A percentile compares a stretch with the other conserved stretches of the same genome.
phyloP scores from a whole-genome alignment of 1,140 invertebrate genomes.

The Euglossa dilemma region DNA sequence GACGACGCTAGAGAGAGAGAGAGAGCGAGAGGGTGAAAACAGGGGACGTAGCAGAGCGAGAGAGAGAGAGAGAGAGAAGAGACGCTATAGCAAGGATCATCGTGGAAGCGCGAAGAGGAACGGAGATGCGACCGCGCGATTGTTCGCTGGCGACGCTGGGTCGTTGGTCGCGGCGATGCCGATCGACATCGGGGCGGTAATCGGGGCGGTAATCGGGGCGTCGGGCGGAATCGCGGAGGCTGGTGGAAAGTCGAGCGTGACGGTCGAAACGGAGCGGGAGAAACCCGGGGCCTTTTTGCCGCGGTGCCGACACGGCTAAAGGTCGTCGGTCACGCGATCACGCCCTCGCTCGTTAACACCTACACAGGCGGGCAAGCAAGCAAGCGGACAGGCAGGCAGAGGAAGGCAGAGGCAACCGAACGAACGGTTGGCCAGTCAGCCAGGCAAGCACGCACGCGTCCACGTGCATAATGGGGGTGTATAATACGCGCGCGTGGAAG shows the following conservation, averaged over 20 bases:
- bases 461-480: constrained; percentile 79
- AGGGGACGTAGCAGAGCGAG: neutral
- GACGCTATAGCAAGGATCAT: too few relatives aligned
- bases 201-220: too few relatives aligned
- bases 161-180: too few relatives aligned
- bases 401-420: neutral
- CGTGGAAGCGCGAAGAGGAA: too few relatives aligned
- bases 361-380: constrained; percentile 36
- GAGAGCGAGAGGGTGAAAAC: neutral
- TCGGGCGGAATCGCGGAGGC: neutral
- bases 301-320: constrained; percentile 18
- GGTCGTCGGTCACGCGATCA: constrained; percentile 66
- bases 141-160: too few relatives aligned
- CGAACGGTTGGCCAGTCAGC: constrained; percentile 16
- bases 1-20: too few relatives aligned
- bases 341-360: constrained; percentile 60
- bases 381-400: neutral
- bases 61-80: too few relatives aligned
- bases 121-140: too few relatives aligned
- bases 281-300: neutral
- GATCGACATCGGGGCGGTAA: too few relatives aligned
- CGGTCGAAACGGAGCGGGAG: neutral
- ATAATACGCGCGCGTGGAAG: constrained; percentile 79
- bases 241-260: neutral
- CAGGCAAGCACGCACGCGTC: constrained; percentile 68